Conservation (phyloP, 2,113 vertebrate genomes). For the Archocentrus centrarchus region DNA sequence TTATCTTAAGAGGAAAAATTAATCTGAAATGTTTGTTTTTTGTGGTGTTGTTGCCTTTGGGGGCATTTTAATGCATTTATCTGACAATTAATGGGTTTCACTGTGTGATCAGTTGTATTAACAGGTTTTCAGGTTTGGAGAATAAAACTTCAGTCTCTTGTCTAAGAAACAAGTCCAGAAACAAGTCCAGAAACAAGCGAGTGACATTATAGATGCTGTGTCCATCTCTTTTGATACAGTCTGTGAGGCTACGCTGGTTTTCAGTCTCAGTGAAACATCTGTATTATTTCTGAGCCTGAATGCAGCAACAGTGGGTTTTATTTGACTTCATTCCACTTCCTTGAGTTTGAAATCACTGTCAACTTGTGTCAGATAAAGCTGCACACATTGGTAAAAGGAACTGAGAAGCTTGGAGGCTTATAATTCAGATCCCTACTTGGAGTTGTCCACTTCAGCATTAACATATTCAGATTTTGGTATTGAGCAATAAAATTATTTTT, state of each 20-base stretch:
- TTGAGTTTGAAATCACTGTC: not conserved
- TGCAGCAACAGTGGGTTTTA: not conserved
- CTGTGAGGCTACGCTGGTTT: not conserved
- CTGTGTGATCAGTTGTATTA: not conserved
- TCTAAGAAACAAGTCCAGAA: not conserved
- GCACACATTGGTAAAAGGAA: not conserved
- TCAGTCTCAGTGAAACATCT: not conserved
- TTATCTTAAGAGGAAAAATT: not conserved
- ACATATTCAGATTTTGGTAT: not conserved
- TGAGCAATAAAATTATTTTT: slow-evolving; percentile 3
- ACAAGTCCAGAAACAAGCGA: not conserved
- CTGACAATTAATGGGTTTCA: not conserved
- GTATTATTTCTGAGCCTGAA: not conserved
- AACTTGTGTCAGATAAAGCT: not conserved
- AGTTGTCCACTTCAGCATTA: not conserved
- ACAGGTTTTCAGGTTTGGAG: not conserved
- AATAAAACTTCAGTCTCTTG: not conserved
- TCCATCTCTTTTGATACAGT: not conserved
- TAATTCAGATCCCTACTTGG: not conserved
- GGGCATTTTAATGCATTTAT: not conserved
- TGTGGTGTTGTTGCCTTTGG: not conserved
- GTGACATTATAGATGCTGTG: not conserved
- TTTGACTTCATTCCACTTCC: not conserved
- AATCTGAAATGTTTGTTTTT: not conserved
- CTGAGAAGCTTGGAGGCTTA: not conserved